Conservation (phyloP, 2,113 vertebrate genomes). For the Periophthalmodon schlosseri region DNA sequence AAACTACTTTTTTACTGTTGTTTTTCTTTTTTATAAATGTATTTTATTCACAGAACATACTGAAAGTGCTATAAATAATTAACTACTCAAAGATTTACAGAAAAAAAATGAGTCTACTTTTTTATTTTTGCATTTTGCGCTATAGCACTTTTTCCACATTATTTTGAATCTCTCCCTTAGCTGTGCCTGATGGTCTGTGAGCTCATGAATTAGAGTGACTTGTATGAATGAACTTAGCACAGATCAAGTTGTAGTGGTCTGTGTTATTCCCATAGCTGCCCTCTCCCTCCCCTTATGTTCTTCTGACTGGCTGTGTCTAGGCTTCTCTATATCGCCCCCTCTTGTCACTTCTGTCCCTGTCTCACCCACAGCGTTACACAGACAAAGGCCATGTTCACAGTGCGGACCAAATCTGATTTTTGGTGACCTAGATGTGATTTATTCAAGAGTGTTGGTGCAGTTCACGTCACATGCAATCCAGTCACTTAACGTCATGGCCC, state of each 20-base stretch:
- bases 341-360: conserved; percentile 1
- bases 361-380: not conserved
- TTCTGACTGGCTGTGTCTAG: not conserved
- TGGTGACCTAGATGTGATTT: conserved; percentile 11
- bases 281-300: not conserved
- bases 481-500: not conserved
- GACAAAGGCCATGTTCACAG: conserved; percentile 10
- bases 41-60: not conserved
- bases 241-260: too few relatives aligned
- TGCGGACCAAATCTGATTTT: not conserved
- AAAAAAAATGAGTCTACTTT: not conserved
- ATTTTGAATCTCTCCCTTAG: too few relatives aligned
- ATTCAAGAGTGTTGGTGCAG: conserved; percentile 1
- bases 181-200: too few relatives aligned
- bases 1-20: not conserved
- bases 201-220: not conserved
- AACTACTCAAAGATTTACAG: not conserved
- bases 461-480: not conserved
- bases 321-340: not conserved
- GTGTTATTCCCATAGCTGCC: not conserved
- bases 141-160: too few relatives aligned
- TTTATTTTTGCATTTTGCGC: too few relatives aligned
- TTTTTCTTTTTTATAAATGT: not conserved
- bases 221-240: not conserved
- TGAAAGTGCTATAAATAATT: not conserved